Percentiles rank a stretch among this genome's conserved stretches.
Conservation (phyloP, 2,888 invertebrate species). For the Podabrus alpinus region DNA sequence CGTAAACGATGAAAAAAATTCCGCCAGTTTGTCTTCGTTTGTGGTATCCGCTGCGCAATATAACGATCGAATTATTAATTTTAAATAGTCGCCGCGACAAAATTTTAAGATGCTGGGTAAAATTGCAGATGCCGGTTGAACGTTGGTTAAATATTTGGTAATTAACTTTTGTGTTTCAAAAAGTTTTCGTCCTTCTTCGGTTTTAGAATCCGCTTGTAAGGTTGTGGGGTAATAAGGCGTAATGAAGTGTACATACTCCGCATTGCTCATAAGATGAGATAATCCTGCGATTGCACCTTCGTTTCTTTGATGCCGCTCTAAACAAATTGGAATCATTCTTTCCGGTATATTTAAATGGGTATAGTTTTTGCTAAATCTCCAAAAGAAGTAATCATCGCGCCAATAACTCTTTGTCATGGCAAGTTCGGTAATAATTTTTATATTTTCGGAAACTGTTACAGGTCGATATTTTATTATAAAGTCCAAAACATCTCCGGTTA, state of each 20-base stretch:
- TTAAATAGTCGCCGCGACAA: slow-evolving; percentile 20
- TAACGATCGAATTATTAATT: slow-evolving; percentile 10
- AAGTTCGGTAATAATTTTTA: background rate
- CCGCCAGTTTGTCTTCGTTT: slow-evolving; percentile 15
- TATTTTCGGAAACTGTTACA: background rate
- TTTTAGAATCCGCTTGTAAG: background rate
- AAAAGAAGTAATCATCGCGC: background rate
- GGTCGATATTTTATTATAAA: background rate
- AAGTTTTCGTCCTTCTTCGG: background rate
- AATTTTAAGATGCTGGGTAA: slow-evolving; percentile 13
- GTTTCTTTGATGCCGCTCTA: background rate
- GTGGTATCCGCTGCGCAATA: slow-evolving; percentile 9
- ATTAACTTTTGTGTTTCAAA: slow-evolving; percentile 3
- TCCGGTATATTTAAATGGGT: background rate
- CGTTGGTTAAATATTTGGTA: slow-evolving; percentile 5
- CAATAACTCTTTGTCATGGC: background rate
- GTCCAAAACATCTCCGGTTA: background rate
- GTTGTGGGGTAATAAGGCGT: background rate
- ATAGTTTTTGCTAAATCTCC: background rate
- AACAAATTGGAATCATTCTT: background rate
- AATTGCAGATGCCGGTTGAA: slow-evolving; percentile 7
- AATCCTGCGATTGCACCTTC: background rate
- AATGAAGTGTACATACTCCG: background rate
- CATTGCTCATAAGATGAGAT: background rate
- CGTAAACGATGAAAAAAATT: slow-evolving; percentile 8